Conservation (phyloP, 2,797 vertebrate species). For the Vespertilio murinus region DNA sequence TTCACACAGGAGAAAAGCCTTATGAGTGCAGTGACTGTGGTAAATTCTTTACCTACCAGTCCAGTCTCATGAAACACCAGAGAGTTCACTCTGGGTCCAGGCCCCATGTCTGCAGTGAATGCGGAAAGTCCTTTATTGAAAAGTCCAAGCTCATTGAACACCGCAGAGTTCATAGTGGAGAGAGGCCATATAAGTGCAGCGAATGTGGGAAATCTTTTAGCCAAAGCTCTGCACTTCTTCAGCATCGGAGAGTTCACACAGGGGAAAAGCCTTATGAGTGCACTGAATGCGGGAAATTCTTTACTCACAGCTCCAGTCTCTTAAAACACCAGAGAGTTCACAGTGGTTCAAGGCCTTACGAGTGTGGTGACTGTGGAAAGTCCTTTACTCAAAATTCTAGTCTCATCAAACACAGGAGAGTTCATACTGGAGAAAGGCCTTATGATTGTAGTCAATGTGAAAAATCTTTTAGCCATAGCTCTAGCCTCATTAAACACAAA, state of each 20-base stretch:
- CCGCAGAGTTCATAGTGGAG: constrained; percentile 63
- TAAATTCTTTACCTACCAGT: constrained; percentile 78
- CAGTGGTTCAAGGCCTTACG: constrained; percentile 63
- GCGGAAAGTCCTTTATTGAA: constrained; percentile 69
- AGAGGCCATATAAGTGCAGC: constrained; percentile 64
- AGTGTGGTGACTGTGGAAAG: constrained; percentile 64
- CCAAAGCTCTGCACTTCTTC: constrained; percentile 67
- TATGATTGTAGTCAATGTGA: constrained; percentile 61
- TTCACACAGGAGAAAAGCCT: constrained; percentile 72
- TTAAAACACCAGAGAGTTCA: constrained; percentile 72
- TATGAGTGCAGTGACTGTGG: constrained; percentile 74
- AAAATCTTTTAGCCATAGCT: constrained; percentile 59
- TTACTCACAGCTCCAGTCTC: constrained; percentile 70
- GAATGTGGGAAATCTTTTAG: constrained; percentile 71
- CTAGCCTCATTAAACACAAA: constrained; percentile 65
- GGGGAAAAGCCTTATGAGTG: constrained; percentile 71
- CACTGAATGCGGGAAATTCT: constrained; percentile 67
- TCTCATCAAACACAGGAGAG: constrained; percentile 61
- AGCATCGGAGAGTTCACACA: constrained; percentile 68
- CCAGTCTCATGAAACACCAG: constrained; percentile 77
- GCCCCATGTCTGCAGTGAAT: constrained; percentile 65
- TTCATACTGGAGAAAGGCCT: constrained; percentile 67
- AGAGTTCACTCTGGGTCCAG: constrained; percentile 76
- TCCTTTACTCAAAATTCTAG: constrained; percentile 72
- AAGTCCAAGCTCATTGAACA: constrained; percentile 68